Percentiles rank a stretch among this genome's conserved stretches.
phyloP scores from a whole-genome alignment of 30 jellyfish, hydroid and myxozoan genomes.

The Pseudorhiza aurosa region DNA sequence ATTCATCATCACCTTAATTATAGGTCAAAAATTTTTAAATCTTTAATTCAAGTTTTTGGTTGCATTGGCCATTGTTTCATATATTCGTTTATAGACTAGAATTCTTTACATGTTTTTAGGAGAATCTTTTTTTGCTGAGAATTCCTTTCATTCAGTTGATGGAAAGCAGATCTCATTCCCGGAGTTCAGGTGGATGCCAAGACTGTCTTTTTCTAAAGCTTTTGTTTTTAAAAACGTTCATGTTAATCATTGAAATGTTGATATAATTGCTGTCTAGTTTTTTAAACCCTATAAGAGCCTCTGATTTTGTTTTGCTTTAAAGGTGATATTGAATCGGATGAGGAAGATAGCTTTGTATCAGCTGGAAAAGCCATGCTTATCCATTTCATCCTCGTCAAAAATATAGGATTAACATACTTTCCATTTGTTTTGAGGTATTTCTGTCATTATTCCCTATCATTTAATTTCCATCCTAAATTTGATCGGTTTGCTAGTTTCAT shows the following conservation, averaged over 20 bases:
- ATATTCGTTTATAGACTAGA: too few species aligned
- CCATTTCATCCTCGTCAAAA: conserved; percentile 20
- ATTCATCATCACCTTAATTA: too few species aligned
- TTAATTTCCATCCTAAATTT: too few species aligned
- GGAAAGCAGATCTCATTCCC: neutral
- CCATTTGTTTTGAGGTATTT: conserved; percentile 44
- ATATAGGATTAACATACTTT: conserved; percentile 17
- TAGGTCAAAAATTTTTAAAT: too few species aligned
- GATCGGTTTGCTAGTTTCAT: too few species aligned
- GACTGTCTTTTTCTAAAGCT: too few species aligned
- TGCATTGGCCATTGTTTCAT: too few species aligned
- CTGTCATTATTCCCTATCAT: neutral
- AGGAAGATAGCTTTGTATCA: neutral
- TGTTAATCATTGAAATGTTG: neutral
- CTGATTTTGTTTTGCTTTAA: neutral
- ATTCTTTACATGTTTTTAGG: too few species aligned
- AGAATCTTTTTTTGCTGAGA: neutral
- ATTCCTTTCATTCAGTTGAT: conserved; percentile 11
- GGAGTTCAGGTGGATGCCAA: too few species aligned
- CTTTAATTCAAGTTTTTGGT: too few species aligned
- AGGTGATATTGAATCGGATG: neutral
- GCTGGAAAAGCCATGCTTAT: conserved; percentile 41
- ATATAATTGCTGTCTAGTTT: neutral
- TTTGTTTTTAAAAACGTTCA: neutral
- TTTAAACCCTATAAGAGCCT: neutral